These are phyloP conservation scores for Borostomias antarcticus DNA, from an alignment of 2,797 vertebrate genomes.

Conservation along the genomic window DNA sequence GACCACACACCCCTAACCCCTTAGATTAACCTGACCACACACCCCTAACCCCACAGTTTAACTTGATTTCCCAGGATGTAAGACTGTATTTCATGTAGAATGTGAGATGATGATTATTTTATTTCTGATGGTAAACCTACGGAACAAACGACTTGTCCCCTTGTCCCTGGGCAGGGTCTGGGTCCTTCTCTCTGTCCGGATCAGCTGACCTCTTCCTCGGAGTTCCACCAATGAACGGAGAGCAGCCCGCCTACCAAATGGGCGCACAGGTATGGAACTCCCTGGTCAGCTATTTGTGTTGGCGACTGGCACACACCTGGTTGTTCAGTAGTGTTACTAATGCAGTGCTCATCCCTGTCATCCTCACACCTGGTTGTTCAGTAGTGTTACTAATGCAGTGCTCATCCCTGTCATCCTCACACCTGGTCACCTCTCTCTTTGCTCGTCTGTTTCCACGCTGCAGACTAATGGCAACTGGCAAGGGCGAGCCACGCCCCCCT, in stretches of 20 bases:
- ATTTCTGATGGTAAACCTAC: too few species aligned
- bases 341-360: neutral
- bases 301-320: neutral
- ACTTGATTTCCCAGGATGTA: too few species aligned
- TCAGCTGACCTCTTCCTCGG: constrained; percentile 92
- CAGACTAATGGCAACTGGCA: constrained; percentile 90
- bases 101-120: too few species aligned
- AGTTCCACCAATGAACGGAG: constrained; percentile 88
- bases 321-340: neutral
- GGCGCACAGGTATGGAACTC: constrained; percentile 68
- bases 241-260: constrained; percentile 82
- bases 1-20: too few species aligned
- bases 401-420: neutral
- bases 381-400: neutral
- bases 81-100: too few species aligned
- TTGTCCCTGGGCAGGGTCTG: constrained; percentile 78
- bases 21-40: neutral
- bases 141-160: neutral
- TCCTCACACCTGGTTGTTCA: neutral
- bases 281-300: neutral
- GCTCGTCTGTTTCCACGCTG: constrained; percentile 13
- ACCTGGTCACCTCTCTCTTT: constrained; percentile 17
- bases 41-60: neutral
- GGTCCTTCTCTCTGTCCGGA: constrained; percentile 90
- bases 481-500: constrained; percentile 83